phyloP scores from a whole-genome alignment of 1,140 invertebrate species.

The Ditylenchus dipsaci region DNA sequence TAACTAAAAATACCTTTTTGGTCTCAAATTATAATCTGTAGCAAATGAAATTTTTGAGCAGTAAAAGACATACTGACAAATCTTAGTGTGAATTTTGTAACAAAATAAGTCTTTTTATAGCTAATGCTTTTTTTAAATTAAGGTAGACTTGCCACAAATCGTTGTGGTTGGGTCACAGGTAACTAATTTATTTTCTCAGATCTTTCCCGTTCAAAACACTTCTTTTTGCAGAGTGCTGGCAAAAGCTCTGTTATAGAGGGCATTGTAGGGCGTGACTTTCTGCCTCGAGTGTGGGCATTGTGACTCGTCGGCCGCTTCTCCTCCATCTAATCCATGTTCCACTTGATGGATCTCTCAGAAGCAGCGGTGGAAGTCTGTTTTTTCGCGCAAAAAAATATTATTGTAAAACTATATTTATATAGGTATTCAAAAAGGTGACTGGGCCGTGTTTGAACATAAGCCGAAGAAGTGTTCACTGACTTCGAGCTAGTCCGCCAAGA shows the following conservation, averaged over 20 bases:
- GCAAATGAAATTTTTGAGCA: too few relatives aligned
- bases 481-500: constrained; percentile 85
- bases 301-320: constrained; percentile 86
- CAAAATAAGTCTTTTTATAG: too few relatives aligned
- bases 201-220: constrained; percentile 10
- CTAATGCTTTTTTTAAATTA: constrained; percentile 66
- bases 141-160: constrained; percentile 96
- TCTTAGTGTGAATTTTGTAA: too few relatives aligned
- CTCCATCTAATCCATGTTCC: constrained; percentile 87
- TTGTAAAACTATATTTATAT: too few relatives aligned
- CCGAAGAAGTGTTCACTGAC: constrained; percentile 81
- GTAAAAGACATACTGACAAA: too few relatives aligned
- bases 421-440: constrained; percentile 78
- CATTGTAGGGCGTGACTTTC: constrained; percentile 91
- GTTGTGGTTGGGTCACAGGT: constrained; percentile 97
- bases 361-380: background rate
- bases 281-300: constrained; percentile 95
- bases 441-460: constrained; percentile 90
- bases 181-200: constrained; percentile 41
- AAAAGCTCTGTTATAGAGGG: constrained; percentile 99
- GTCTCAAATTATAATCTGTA: too few relatives aligned
- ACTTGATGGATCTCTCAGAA: constrained; percentile 59
- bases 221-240: constrained; percentile 79
- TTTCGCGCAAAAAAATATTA: too few relatives aligned
- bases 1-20: too few relatives aligned